phyloP scores from a whole-genome alignment of 2,888 invertebrate genomes.

The Elysia crispata region DNA sequence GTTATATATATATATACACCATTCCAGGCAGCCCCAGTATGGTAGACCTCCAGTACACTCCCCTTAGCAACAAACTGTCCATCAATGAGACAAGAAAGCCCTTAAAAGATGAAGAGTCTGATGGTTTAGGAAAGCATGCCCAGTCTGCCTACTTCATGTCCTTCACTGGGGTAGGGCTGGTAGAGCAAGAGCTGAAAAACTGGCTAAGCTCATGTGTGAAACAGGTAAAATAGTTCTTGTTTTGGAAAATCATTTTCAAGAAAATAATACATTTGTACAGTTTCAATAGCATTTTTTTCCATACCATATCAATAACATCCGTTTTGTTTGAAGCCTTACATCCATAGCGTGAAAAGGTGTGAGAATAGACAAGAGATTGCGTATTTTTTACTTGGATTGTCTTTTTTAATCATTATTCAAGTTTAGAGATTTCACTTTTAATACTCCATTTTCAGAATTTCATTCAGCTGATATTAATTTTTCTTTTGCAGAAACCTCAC shows the following conservation, averaged over 20 bases:
- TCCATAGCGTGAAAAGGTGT: no score
- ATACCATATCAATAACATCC: no score
- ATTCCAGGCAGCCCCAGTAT: slow-evolving; percentile 51
- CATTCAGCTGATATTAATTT: background rate
- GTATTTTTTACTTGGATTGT: no score
- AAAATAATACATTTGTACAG: no score
- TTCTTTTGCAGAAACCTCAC: slow-evolving; percentile 66
- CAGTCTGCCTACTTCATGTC: slow-evolving; percentile 56
- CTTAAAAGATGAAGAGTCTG: slow-evolving; percentile 22
- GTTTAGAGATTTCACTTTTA: no score
- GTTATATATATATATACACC: no score
- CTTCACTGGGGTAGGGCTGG: slow-evolving; percentile 67
- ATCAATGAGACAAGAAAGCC: slow-evolving; percentile 41
- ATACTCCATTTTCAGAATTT: no score
- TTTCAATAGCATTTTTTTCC: no score
- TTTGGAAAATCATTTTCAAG: background rate
- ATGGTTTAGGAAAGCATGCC: no score
- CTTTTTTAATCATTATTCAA: no score
- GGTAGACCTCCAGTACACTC: slow-evolving; percentile 54
- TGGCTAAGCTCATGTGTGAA: slow-evolving; percentile 70
- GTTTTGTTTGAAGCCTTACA: no score
- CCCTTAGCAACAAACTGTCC: slow-evolving; percentile 53
- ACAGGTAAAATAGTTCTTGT: slow-evolving; percentile 59
- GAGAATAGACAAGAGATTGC: no score
- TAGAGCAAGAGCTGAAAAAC: slow-evolving; percentile 62